Conservation (phyloP, 2,888 invertebrate species). For the Metopia argyrocephala region DNA sequence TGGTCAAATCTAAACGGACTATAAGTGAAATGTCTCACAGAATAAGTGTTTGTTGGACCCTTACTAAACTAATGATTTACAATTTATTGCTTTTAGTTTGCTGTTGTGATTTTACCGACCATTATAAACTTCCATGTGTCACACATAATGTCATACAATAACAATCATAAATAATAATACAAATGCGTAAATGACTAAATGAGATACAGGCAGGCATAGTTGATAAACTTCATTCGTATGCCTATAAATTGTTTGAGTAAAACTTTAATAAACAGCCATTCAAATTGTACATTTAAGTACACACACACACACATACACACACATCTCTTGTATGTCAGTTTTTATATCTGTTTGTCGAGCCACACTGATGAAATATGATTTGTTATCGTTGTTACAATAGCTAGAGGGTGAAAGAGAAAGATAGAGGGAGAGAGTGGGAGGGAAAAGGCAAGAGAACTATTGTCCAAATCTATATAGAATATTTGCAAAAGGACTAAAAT, state of each 20-base stretch:
- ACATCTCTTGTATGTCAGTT: slow-evolving; percentile 23
- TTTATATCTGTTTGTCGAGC: neutral
- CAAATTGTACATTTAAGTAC: slow-evolving; percentile 45
- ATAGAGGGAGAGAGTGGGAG: too few species aligned
- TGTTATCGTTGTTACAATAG: slow-evolving; percentile 24
- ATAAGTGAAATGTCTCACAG: neutral
- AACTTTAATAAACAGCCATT: slow-evolving; percentile 46
- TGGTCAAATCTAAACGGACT: neutral
- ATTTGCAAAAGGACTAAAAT: slow-evolving; percentile 15
- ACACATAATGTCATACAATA: slow-evolving; percentile 59
- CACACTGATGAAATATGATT: slow-evolving; percentile 46
- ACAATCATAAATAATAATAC: slow-evolving; percentile 59
- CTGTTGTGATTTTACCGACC: slow-evolving; percentile 59
- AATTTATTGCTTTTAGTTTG: slow-evolving; percentile 45
- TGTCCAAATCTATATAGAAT: slow-evolving; percentile 35
- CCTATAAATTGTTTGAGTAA: neutral
- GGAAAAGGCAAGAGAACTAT: neutral
- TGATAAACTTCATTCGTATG: neutral
- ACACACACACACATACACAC: too few species aligned
- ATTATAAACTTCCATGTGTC: slow-evolving; percentile 62
- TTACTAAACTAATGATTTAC: slow-evolving; percentile 50
- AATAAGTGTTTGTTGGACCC: slow-evolving; percentile 27
- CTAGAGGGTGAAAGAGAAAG: neutral
- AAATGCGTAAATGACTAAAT: slow-evolving; percentile 25
- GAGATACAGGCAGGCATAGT: neutral